Conservation (phyloP, 2,797 vertebrate species). For the Protonibea diacanthus region DNA sequence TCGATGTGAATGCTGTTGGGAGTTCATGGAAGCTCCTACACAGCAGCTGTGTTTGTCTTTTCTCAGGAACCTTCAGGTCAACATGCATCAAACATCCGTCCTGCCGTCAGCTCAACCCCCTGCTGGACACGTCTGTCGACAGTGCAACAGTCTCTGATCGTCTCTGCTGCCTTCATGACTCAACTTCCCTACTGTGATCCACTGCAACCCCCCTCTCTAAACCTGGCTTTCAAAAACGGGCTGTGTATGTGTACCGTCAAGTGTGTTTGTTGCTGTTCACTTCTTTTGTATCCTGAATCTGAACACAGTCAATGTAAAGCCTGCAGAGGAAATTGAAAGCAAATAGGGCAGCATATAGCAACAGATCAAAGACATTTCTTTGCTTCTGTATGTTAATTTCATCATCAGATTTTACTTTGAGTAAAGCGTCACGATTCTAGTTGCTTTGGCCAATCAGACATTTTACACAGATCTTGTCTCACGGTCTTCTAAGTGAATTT, state of each 20-base stretch:
- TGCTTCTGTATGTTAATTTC: no score
- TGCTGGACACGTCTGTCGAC: conserved; percentile 47
- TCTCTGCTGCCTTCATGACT: conserved; percentile 16
- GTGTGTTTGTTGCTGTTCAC: neutral
- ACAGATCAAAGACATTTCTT: no score
- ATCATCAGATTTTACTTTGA: no score
- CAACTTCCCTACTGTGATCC: neutral
- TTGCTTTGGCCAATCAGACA: no score
- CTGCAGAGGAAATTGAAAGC: neutral
- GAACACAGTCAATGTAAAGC: neutral
- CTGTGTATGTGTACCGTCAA: neutral
- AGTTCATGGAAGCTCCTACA: conserved; percentile 15
- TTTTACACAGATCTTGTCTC: no score
- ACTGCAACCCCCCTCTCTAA: neutral
- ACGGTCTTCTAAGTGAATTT: no score
- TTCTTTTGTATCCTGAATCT: neutral
- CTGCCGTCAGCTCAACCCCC: conserved; percentile 36
- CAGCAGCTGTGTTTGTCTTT: conserved; percentile 57
- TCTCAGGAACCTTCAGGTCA: conserved; percentile 29
- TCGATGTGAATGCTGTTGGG: conserved; percentile 15
- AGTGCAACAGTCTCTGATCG: conserved; percentile 3
- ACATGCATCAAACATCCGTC: conserved; percentile 48
- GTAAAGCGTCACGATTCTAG: no score
- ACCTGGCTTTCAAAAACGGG: neutral
- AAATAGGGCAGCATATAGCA: neutral